These are phyloP conservation scores for Tribolium castaneum DNA, from an alignment of 1,140 invertebrate genomes.

Conservation along the genomic window DNA sequence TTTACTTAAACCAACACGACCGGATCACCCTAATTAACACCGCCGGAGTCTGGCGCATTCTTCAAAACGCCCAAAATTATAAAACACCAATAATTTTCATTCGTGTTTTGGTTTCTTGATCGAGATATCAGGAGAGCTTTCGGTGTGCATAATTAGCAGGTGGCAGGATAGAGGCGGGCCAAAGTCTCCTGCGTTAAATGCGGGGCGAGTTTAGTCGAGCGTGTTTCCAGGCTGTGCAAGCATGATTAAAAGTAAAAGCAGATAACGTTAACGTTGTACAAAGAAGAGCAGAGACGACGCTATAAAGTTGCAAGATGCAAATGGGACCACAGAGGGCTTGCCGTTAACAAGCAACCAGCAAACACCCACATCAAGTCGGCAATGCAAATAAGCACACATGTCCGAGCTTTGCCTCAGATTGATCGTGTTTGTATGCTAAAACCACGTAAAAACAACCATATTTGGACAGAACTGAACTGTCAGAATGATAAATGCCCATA, in stretches of 20 bases:
- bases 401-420: conserved; percentile 38
- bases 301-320: conserved; percentile 20
- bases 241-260: conserved; percentile 38
- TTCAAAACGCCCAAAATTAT: too few species aligned
- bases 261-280: conserved; percentile 9
- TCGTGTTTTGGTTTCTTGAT: not conserved
- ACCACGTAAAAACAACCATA: conserved; percentile 47
- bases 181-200: not conserved
- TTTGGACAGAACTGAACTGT: conserved; percentile 38
- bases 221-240: conserved; percentile 17
- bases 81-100: too few species aligned
- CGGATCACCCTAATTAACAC: not conserved
- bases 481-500: conserved; percentile 42
- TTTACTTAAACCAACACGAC: not conserved
- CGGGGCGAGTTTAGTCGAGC: not conserved
- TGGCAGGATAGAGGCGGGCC: not conserved
- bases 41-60: not conserved
- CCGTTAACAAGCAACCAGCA: conserved; percentile 39
- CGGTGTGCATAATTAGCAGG: not conserved
- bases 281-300: conserved; percentile 1
- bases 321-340: conserved; percentile 14
- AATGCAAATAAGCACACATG: conserved; percentile 46
- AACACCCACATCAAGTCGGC: conserved; percentile 46
- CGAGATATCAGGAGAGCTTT: not conserved
- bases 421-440: conserved; percentile 47